Conservation (phyloP, 2,113 vertebrate species). For the Petroica traversi region DNA sequence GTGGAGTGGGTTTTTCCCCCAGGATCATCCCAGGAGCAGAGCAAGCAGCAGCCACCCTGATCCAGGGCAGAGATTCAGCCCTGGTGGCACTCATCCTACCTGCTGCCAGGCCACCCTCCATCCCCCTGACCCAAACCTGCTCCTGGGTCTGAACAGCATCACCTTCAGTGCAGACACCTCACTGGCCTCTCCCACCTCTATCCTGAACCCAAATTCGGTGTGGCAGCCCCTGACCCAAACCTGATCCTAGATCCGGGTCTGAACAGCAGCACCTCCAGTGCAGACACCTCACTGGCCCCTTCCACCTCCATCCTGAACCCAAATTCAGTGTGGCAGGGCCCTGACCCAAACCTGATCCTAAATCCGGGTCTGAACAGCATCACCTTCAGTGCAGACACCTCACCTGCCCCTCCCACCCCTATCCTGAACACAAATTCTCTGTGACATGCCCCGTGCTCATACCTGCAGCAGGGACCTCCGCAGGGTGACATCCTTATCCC, state of each 20-base stretch:
- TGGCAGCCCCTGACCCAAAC: background rate
- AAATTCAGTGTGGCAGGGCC: rapidly evolving
- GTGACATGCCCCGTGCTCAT: background rate
- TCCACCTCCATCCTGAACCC: background rate
- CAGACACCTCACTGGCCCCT: background rate
- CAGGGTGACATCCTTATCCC: rapidly evolving
- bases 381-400: rapidly evolving
- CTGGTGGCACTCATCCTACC: background rate
- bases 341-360: background rate
- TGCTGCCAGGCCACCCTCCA: rapidly evolving
- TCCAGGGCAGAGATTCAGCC: rapidly evolving
- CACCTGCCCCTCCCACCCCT: background rate
- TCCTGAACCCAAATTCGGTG: rapidly evolving
- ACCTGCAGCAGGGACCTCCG: background rate
- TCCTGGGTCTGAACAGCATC: rapidly evolving
- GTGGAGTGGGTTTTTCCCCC: rapidly evolving
- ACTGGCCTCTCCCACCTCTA: background rate
- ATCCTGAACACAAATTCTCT: rapidly evolving
- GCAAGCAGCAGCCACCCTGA: background rate
- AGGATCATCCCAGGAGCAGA: background rate
- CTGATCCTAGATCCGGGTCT: rapidly evolving
- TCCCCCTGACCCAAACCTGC: rapidly evolving
- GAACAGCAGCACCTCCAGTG: rapidly evolving
- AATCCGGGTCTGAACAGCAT: rapidly evolving
- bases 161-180: rapidly evolving